A percentile compares a stretch with the other conserved stretches of the same genome.
phyloP scores from a whole-genome alignment of 2,888 invertebrate species.

The Branchinecta sandiegonensis region DNA sequence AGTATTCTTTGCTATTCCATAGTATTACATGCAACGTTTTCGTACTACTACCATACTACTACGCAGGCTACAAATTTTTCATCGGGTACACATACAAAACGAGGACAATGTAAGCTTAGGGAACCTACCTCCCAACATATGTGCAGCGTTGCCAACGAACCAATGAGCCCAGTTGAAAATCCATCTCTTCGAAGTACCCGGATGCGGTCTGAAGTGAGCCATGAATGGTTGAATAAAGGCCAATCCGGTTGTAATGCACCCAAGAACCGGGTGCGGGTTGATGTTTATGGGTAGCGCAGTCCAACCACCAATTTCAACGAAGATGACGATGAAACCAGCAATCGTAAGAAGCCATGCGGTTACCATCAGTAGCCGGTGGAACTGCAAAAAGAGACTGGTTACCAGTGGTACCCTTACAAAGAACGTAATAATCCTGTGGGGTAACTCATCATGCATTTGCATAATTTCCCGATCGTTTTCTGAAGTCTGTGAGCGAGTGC shows the following conservation, averaged over 20 bases:
- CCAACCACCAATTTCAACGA: conserved; percentile 63
- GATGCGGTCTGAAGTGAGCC: conserved; percentile 71
- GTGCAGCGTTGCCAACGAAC: conserved; percentile 71
- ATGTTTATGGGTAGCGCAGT: conserved; percentile 40
- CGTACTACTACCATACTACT: no score
- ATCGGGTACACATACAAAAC: no score
- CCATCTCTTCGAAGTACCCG: conserved; percentile 58
- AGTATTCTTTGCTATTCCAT: no score
- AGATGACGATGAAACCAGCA: conserved; percentile 61
- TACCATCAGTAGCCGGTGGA: conserved; percentile 73
- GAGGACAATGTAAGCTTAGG: no score
- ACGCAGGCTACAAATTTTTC: no score
- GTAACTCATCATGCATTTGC: no score
- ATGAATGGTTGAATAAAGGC: conserved; percentile 76
- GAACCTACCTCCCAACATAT: conserved; percentile 61
- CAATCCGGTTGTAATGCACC: conserved; percentile 56
- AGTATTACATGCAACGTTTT: no score
- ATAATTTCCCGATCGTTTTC: no score
- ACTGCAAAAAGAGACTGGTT: conserved; percentile 40
- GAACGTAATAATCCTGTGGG: neutral
- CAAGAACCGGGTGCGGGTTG: conserved; percentile 70
- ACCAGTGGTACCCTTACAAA: no score
- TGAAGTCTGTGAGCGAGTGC: no score
- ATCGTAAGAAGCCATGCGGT: conserved; percentile 63
- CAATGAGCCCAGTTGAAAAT: conserved; percentile 87